Base-by-base conservation (phyloP, 2,888 invertebrate genomes). In the Stenurella melanura region DNA sequence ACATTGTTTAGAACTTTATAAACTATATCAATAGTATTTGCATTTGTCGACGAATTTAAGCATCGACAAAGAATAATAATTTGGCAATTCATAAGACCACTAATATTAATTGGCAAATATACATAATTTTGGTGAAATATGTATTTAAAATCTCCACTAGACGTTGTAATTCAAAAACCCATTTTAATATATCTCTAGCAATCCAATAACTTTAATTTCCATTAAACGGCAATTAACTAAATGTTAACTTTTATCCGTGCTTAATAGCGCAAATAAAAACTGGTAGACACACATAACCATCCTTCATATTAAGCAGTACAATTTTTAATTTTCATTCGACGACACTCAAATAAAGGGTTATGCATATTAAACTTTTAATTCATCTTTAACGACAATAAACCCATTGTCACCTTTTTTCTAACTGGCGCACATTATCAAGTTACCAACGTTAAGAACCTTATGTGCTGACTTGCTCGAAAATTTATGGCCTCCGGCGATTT, bases 401-500 rank as follows among this genome's bases (percentile, higher is more conserved):
- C 72, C 69, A 67, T 74, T 74, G 76, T 78, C 72, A 67, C 74
- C 73, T 71, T 60, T 60, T 72, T 58, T 26, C 1, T 15, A 18
- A 58, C 21, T n/a, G 67, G 19, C 19, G 54, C 67, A 56, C 67
- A 56, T 67, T 67, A 30, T 17, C 54, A 19, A 67, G 30, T 67
- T 67, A 30, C 26, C 54, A 19, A 67, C 54, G 11, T 61, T 17
- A n/a, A 11, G 15, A 10, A 56, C 57, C 58, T 34, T 57, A 73
- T 57, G 56, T 19, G 58, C 30, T 26, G 50, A 50, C 58, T 73
- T 64, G 19, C 19, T 19, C n/a, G n/a, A 56, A 42, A 60, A 74
- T 74, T 74, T 70, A 71, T 63, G 61, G 69, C 57, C 61, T 17
- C 30, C 42, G 30, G 50, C 74, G 74, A 85, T 85, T 85, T 83